Evolutionary conservation across 2,113 vertebrate genomes (phyloP), one percentile per base, ranked within the genome.

Genomic region (Phoenicopterus ruber): DNA sequence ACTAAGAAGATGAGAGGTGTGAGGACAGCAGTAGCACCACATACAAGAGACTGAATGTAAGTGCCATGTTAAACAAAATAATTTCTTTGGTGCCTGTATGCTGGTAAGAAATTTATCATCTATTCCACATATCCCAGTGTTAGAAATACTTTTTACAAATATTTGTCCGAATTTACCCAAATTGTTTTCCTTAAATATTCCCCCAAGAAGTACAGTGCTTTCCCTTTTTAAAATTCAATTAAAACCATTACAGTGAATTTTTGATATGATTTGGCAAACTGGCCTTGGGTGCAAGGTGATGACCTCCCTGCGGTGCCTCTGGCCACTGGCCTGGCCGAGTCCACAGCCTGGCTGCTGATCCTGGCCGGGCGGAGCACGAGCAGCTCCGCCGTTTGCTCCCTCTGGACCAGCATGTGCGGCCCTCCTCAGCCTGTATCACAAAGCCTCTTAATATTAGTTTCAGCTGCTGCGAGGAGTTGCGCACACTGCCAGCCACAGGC

Each of bases 351-450:
- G 0, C 50, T 47, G 28, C 47, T 44, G 42, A 24, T 29, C 52
- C 65, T n/a, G 20, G 34, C 36, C 24, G 10, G 42, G 55, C 74
- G 49, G 59, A 34, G 38, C 46, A 50, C 59, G 28, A 17, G 25
- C 11, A 17, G 82, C 34, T 52, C 38, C 1, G 0, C 6, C 0
- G 5, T n/a, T 31, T 21, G 5, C 1, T 49, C 22, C 2, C 49
- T 34, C 58, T 2, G 5, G 25, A n/a, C 62, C 29, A 66, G 59
- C 46, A 82, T 7, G 1, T 2, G 29, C 36, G 17, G 20, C 22
- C 34, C 34, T 50, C n/a, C 67, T 34, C 50, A 66, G 3, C 20
- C 15, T 46, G 5, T 26, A 9, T 26, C 11, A 22, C 70, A 65
- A 44, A 90, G 34, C 31, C 61, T 26, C 31, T 7, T 13, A 34